A percentile compares a stretch with the other conserved stretches of the same genome.
phyloP scores from a whole-genome alignment of 1,140 invertebrate genomes.

The Zaprionus taronus region DNA sequence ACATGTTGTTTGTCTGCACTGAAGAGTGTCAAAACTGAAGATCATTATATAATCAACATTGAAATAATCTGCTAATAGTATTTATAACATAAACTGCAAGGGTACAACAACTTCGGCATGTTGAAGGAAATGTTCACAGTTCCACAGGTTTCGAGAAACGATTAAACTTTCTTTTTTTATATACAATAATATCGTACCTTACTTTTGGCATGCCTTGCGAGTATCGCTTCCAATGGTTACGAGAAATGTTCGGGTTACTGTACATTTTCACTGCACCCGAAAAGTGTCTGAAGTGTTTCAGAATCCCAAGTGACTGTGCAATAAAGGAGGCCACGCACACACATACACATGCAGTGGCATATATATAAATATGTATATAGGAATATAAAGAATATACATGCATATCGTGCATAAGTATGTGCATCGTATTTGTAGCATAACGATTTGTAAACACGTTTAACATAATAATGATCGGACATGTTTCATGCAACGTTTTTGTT shows the following conservation, averaged over 20 bases:
- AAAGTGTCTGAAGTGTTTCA: background rate
- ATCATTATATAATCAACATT: no score
- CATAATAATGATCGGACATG: slow-evolving; percentile 65
- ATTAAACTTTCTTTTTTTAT: slow-evolving; percentile 8
- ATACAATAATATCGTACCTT: background rate
- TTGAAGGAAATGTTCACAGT: background rate
- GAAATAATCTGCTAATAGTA: no score
- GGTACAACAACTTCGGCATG: no score
- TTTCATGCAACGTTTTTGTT: slow-evolving; percentile 34
- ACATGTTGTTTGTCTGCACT: no score
- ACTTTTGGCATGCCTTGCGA: background rate
- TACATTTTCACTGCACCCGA: background rate
- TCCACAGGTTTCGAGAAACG: slow-evolving; percentile 1
- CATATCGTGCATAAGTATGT: background rate
- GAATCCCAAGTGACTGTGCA: slow-evolving; percentile 9
- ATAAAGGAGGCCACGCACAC: slow-evolving; percentile 11
- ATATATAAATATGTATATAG: no score
- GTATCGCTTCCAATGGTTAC: no score
- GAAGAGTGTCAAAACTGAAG: no score
- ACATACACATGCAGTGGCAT: background rate
- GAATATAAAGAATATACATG: background rate
- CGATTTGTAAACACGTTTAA: slow-evolving; percentile 59
- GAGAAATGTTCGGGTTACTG: background rate
- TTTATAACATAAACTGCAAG: no score
- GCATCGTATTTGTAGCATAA: background rate